Conservation (phyloP, 2,797 vertebrate genomes). For the Poecilia picta region DNA sequence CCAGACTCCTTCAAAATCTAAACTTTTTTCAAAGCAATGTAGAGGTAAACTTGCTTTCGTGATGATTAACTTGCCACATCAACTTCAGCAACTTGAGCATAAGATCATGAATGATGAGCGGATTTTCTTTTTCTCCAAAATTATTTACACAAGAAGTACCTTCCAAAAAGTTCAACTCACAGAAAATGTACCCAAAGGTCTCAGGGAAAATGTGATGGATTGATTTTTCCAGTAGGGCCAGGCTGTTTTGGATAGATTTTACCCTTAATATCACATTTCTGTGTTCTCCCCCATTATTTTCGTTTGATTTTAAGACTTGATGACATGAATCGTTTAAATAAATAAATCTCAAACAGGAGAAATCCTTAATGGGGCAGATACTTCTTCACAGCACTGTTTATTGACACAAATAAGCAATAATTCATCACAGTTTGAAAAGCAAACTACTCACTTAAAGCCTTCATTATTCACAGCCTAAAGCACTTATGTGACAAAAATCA, state of each 20-base stretch:
- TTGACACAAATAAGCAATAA: constrained; percentile 1
- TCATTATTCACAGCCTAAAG: neutral
- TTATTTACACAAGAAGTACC: neutral
- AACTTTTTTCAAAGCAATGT: neutral
- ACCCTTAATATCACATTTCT: neutral
- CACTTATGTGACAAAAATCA: neutral
- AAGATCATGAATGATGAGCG: neutral
- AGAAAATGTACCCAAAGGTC: neutral
- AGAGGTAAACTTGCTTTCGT: neutral
- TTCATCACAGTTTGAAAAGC: neutral
- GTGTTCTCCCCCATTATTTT: neutral
- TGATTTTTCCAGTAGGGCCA: neutral
- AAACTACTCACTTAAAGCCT: neutral
- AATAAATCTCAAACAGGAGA: neutral
- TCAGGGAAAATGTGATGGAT: too few relatives aligned
- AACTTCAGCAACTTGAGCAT: too few relatives aligned
- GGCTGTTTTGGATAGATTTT: neutral
- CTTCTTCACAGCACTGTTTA: neutral
- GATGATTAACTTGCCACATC: neutral
- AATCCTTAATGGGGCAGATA: neutral
- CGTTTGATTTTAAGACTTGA: neutral
- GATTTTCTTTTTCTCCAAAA: neutral
- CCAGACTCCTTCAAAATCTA: neutral
- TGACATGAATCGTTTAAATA: neutral
- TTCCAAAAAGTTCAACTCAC: neutral